Conservation (phyloP, 2,888 invertebrate genomes). For the Melolontha melolontha region DNA sequence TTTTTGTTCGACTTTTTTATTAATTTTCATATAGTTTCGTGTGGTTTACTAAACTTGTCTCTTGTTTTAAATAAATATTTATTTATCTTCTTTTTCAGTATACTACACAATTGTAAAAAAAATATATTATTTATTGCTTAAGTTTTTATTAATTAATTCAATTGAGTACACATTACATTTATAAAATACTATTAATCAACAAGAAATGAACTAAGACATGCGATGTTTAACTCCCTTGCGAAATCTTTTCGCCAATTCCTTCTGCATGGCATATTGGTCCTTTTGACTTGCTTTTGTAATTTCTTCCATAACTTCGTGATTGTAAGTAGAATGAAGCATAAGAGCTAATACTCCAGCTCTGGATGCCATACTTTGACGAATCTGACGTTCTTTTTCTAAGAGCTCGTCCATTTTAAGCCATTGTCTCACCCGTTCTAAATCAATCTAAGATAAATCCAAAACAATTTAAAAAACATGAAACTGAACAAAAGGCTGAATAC, state of each 20-base stretch:
- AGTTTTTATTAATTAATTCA: too few relatives aligned
- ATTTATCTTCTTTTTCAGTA: too few relatives aligned
- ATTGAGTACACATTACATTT: too few relatives aligned
- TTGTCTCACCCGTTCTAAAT: constrained; percentile 91
- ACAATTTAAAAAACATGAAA: constrained; percentile 23
- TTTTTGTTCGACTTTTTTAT: too few relatives aligned
- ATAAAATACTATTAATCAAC: too few relatives aligned
- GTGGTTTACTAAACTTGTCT: too few relatives aligned
- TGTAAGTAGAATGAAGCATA: constrained; percentile 97
- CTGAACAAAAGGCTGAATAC: background rate
- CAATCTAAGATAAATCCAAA: constrained; percentile 72
- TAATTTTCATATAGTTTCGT: too few relatives aligned
- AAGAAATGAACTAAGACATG: constrained; percentile 39
- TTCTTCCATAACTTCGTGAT: constrained; percentile 90
- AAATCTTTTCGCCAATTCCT: constrained; percentile 62
- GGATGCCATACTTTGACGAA: constrained; percentile 78
- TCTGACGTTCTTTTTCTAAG: constrained; percentile 91
- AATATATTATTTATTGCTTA: too few relatives aligned
- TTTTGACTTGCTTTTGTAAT: constrained; percentile 68
- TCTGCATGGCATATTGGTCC: constrained; percentile 67
- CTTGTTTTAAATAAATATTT: too few relatives aligned
- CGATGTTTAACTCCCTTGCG: constrained; percentile 49
- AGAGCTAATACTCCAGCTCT: constrained; percentile 93
- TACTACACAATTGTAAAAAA: too few relatives aligned
- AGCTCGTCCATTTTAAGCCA: constrained; percentile 95